phyloP scores from a whole-genome alignment of 2,113 vertebrate species.

The Phycodurus eques region DNA sequence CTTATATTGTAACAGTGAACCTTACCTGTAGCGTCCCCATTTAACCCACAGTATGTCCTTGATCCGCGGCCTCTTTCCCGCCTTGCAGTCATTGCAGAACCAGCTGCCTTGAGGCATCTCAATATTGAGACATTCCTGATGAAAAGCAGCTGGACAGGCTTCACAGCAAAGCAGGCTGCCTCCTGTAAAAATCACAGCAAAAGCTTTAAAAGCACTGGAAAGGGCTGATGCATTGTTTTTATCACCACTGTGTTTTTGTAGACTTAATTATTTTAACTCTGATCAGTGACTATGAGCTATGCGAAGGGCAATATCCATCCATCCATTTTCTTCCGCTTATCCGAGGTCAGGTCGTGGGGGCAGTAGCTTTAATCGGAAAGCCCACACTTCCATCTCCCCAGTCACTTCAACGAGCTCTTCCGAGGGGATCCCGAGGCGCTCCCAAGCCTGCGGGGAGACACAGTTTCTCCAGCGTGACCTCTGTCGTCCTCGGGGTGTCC shows the following conservation, averaged over 20 bases:
- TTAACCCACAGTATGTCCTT: conserved; percentile 99
- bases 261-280: neutral
- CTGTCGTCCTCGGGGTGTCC: too few species aligned
- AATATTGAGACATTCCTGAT: conserved; percentile 96
- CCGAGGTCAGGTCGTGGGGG: too few species aligned
- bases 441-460: too few species aligned
- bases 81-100: conserved; percentile 98
- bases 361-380: too few species aligned
- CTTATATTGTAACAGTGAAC: neutral
- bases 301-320: neutral
- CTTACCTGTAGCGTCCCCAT: conserved; percentile 93
- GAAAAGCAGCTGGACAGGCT: conserved; percentile 96
- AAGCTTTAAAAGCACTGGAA: neutral
- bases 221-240: neutral
- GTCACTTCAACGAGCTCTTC: too few species aligned
- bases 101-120: conserved; percentile 98
- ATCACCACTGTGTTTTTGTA: neutral
- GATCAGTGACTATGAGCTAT: neutral
- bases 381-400: too few species aligned
- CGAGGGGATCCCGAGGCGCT: too few species aligned
- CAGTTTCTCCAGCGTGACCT: too few species aligned
- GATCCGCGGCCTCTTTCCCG: conserved; percentile 94
- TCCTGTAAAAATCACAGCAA: conserved; percentile 70
- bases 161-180: conserved; percentile 97
- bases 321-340: too few species aligned